Conservation (phyloP, 2,797 vertebrate genomes). For the Aplochiton taeniatus region DNA sequence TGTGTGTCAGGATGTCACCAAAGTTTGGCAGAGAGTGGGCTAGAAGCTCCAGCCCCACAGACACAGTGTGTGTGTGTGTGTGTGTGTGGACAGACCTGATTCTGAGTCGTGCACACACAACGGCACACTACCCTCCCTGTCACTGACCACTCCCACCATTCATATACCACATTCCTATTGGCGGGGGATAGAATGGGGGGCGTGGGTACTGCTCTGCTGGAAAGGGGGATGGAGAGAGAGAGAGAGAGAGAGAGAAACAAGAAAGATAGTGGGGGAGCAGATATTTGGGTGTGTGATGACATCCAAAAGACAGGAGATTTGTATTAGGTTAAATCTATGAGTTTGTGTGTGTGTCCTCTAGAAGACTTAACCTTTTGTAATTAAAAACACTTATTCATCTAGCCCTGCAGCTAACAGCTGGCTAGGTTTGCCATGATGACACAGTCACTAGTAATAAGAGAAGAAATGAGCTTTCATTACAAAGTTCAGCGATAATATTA, state of each 20-base stretch:
- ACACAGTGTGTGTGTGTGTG: background rate
- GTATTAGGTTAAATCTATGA: no score
- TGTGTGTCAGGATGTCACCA: background rate
- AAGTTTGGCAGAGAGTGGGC: background rate
- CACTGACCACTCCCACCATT: conserved; percentile 12
- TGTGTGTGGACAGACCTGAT: background rate
- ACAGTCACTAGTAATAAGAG: background rate
- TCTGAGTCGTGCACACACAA: conserved; percentile 6
- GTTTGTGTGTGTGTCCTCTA: no score
- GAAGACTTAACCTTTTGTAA: no score
- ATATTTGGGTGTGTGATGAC: background rate
- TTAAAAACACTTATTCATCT: no score
- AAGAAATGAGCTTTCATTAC: background rate
- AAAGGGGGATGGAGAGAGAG: background rate
- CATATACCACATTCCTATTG: conserved; percentile 20
- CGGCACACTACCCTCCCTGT: background rate
- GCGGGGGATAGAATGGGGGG: background rate
- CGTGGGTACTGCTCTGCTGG: conserved; percentile 1
- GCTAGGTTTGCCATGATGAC: background rate
- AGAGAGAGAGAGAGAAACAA: background rate
- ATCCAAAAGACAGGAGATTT: background rate
- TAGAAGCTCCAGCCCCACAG: background rate
- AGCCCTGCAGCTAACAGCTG: no score
- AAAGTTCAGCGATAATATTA: background rate
- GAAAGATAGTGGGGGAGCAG: background rate